Percentiles rank a stretch among this genome's conserved stretches.
Evolutionary conservation across 2,113 vertebrate genomes (phyloP).

Genomic region (Bufo bufo): DNA sequence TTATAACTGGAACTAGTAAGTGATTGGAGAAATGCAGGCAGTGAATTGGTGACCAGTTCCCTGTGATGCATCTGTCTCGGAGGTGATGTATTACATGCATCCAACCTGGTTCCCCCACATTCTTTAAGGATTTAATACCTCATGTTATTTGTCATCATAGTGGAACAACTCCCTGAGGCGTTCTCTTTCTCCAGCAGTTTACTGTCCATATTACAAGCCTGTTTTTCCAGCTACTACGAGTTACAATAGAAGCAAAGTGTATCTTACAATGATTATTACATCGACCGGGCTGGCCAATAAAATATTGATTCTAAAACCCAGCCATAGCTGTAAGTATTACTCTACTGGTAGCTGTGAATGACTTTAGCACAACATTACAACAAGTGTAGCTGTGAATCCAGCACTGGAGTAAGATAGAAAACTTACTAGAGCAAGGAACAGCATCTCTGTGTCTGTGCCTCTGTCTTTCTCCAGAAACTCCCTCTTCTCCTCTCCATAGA

Average conservation of each 20-base stretch:
- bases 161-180: slow-evolving; percentile 28
- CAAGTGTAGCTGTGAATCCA: too few relatives aligned
- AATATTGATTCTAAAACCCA: not conserved
- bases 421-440: too few relatives aligned
- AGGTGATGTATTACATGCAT: not conserved
- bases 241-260: not conserved
- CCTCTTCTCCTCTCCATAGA: too few relatives aligned
- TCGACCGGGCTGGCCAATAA: not conserved
- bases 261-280: not conserved
- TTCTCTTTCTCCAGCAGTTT: not conserved
- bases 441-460: too few relatives aligned
- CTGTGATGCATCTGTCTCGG: not conserved
- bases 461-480: too few relatives aligned
- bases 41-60: not conserved
- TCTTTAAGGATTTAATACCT: slow-evolving; percentile 13
- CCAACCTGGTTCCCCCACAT: slow-evolving; percentile 32
- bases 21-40: not conserved
- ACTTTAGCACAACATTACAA: not conserved
- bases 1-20: not conserved
- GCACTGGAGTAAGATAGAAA: too few relatives aligned
- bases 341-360: not conserved
- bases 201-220: slow-evolving; percentile 28
- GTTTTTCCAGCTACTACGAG: slow-evolving; percentile 30
- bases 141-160: slow-evolving; percentile 41
- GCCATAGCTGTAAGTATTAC: not conserved